Evolutionary conservation across 2,113 vertebrate genomes (phyloP).

Genomic region (Tringa solitaria): DNA sequence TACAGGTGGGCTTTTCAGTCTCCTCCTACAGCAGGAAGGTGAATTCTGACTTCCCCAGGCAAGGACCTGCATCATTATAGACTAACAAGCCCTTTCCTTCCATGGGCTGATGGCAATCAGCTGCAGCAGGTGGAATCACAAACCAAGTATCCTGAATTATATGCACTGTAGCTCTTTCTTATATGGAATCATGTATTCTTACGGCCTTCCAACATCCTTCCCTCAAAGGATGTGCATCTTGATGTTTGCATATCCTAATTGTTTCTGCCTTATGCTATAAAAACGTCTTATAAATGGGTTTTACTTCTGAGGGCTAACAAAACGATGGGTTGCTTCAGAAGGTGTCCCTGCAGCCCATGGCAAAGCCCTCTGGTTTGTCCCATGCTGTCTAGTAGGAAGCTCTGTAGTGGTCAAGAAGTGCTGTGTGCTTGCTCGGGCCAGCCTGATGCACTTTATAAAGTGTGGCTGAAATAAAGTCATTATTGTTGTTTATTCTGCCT

Average conservation of each 20-base stretch:
- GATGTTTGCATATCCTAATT: not conserved
- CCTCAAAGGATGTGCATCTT: not conserved
- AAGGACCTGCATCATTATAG: fast-evolving
- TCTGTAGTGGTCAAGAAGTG: not conserved
- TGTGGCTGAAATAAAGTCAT: not conserved
- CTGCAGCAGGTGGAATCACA: not conserved
- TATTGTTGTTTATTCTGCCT: not conserved
- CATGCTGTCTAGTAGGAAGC: not conserved
- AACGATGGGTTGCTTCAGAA: not conserved
- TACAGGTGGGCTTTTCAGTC: not conserved
- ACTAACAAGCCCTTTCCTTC: not conserved
- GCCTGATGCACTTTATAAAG: not conserved
- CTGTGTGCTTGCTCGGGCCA: not conserved
- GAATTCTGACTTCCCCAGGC: not conserved
- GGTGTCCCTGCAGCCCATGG: not conserved
- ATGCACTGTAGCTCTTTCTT: fast-evolving
- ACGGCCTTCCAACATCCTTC: not conserved
- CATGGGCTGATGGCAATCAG: fast-evolving
- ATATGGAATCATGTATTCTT: not conserved
- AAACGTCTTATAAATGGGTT: not conserved
- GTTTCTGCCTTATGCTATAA: not conserved
- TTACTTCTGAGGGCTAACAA: not conserved
- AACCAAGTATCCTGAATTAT: not conserved
- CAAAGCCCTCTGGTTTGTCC: not conserved
- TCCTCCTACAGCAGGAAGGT: not conserved